Evolutionary conservation across 2,113 vertebrate species (phyloP).

Genomic region (Pipa parva): DNA sequence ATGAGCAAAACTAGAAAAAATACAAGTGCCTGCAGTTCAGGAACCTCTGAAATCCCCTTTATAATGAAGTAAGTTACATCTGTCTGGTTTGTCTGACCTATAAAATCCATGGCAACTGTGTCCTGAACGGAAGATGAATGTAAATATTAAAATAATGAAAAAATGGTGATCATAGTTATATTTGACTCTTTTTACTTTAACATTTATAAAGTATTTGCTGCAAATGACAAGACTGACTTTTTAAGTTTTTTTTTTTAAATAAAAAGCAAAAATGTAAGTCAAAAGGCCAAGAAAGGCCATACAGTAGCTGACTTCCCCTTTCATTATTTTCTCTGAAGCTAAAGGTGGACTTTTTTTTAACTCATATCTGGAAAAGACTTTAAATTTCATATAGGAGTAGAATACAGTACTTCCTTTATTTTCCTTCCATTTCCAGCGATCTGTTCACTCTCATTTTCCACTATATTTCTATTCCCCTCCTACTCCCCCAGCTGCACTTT

Average conservation of each 20-base stretch:
- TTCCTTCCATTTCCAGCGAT: too few species aligned
- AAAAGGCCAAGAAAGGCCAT: too few species aligned
- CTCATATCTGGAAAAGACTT: too few species aligned
- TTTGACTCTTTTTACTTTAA: not conserved
- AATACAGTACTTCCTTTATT: too few species aligned
- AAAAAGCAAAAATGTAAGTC: not conserved
- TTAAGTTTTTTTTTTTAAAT: not conserved
- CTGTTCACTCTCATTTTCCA: too few species aligned
- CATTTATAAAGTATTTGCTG: not conserved
- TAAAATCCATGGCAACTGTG: not conserved
- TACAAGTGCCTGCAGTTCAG: not conserved
- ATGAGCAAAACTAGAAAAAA: constrained; percentile 1
- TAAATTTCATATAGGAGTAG: too few species aligned
- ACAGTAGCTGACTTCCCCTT: too few species aligned
- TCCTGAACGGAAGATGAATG: not conserved
- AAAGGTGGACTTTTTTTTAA: too few species aligned
- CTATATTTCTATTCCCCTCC: too few species aligned
- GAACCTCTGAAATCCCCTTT: constrained; percentile 12
- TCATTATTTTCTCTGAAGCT: too few species aligned
- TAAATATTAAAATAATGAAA: not conserved
- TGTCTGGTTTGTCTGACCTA: constrained; percentile 3
- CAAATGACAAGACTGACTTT: not conserved
- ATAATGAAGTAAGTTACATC: constrained; percentile 19
- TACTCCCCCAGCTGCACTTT: too few species aligned
- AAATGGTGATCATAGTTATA: not conserved